Percentiles rank a stretch among this genome's conserved stretches.
Conservation (phyloP, 2,797 vertebrate species). For the Huso huso region DNA sequence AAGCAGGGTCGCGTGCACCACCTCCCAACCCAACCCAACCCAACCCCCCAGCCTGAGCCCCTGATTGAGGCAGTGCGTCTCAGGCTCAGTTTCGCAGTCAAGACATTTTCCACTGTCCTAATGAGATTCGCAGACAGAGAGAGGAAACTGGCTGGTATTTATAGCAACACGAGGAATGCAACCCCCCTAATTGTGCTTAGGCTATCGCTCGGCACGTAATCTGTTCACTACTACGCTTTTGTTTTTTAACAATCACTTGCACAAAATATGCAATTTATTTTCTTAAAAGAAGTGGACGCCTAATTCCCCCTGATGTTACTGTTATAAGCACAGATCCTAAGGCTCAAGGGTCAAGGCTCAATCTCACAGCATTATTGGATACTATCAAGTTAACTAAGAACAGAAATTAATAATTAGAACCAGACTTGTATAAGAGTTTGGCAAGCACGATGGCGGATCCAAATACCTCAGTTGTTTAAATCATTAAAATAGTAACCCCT, state of each 20-base stretch:
- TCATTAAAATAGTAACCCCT: too few species aligned
- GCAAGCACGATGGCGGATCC: too few species aligned
- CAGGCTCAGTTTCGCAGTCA: slow-evolving; percentile 28
- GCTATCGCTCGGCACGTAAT: slow-evolving; percentile 69
- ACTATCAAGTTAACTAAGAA: too few species aligned
- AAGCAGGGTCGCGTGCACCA: background rate
- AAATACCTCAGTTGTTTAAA: too few species aligned
- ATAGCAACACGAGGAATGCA: slow-evolving; percentile 80
- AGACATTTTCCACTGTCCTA: slow-evolving; percentile 68
- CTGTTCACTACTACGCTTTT: slow-evolving; percentile 71
- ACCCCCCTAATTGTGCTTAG: slow-evolving; percentile 80
- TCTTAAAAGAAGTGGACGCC: too few species aligned
- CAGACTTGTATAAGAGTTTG: too few species aligned
- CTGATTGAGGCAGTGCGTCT: slow-evolving; percentile 39
- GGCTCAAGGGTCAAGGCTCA: too few species aligned
- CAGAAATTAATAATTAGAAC: too few species aligned
- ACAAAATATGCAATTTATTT: slow-evolving; percentile 8
- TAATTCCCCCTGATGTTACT: too few species aligned
- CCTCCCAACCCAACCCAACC: slow-evolving; percentile 14
- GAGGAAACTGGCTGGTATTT: slow-evolving; percentile 85
- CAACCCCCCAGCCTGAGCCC: slow-evolving; percentile 31
- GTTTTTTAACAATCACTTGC: slow-evolving; percentile 25
- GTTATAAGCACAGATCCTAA: too few species aligned
- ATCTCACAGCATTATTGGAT: too few species aligned
- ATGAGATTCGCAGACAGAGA: slow-evolving; percentile 83